Evolutionary conservation across 37 sponge, comb jelly and placozoan genomes (phyloP), one percentile per base, ranked within the genome.

Genomic region (Oscarella lobularis): DNA sequence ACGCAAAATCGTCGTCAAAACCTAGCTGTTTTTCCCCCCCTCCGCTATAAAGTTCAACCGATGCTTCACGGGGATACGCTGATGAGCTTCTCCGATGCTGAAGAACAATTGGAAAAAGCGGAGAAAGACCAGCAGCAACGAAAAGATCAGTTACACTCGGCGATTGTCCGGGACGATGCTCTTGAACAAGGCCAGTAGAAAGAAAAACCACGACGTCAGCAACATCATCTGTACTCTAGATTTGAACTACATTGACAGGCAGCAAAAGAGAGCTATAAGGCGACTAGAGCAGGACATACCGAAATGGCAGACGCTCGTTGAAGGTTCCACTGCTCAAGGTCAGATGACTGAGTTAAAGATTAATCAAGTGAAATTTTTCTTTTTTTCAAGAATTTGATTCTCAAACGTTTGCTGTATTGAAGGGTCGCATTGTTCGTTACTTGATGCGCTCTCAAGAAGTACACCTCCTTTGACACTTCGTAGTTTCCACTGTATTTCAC

Each of bases 201-300:
- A 66, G 5, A 68, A 85, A 6, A 39, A 70, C 33, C 77, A 88
- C 38, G 75, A 83, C 14, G 41, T 87, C 41, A 73, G 83, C 66
- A 93, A 88, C 82, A 89, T 67, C 30, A 67, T 85, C 83, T 85
- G 60, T 48, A 27, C 20, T 48, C 60, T 48, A 88, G 94, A 93
- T 74, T 40, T 89, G 67, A 65, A 79, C 35, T 40, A 54, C 0
- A 66, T 79, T 31, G 90, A 93, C 38, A 75, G 90, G 33, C 77
- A 84, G 33, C 79, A 80, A 39, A 95, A 95, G 78, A 48, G 41
- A 31, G 85, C 91, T 76, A 91, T 95, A n/a, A 32, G 80, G 33
- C 65, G 68, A 32, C 73, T 95, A 35, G 96, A 95, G 81, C 73
- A 81, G n/a, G 90, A 95, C 30, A 54, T 95, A 2, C 83, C 86